Conservation (phyloP, 2,113 vertebrate species). For the Globicephala melas region DNA sequence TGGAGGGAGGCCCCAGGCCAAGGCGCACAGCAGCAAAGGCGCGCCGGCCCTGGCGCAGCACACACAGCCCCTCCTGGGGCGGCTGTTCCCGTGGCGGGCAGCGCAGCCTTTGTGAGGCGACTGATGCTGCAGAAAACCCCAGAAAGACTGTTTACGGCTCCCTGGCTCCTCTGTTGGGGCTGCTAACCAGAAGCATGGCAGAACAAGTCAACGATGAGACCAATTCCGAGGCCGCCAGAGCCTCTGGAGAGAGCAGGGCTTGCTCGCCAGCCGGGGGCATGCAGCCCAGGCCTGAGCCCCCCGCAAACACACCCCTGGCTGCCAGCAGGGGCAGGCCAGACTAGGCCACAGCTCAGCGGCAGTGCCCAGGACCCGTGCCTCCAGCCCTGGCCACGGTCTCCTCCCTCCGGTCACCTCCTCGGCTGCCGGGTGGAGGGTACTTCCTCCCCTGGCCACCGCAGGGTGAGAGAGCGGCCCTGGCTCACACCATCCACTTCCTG, state of each 20-base stretch:
- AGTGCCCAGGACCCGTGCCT: fast-evolving
- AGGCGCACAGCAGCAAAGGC: background rate
- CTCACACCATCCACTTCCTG: background rate
- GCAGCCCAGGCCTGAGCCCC: too few species aligned
- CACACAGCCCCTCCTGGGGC: background rate
- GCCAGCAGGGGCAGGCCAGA: background rate
- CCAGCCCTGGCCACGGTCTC: background rate
- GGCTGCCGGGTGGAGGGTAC: fast-evolving
- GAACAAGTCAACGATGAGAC: too few species aligned
- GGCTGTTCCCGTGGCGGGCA: background rate
- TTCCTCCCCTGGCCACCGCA: too few species aligned
- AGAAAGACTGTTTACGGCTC: fast-evolving
- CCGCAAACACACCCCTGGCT: fast-evolving
- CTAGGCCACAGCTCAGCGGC: too few species aligned
- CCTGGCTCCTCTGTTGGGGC: fast-evolving
- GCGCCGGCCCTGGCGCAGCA: fast-evolving
- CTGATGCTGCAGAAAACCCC: background rate
- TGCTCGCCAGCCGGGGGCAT: fast-evolving
- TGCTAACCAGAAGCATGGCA: fast-evolving
- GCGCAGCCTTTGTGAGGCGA: too few species aligned
- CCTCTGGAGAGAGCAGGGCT: background rate
- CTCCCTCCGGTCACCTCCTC: fast-evolving
- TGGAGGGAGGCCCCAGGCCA: fast-evolving
- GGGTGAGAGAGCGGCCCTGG: background rate
- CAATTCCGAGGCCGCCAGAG: fast-evolving